Base-by-base conservation (phyloP, 2,888 invertebrate genomes). In the Polylopha cassiicola region DNA sequence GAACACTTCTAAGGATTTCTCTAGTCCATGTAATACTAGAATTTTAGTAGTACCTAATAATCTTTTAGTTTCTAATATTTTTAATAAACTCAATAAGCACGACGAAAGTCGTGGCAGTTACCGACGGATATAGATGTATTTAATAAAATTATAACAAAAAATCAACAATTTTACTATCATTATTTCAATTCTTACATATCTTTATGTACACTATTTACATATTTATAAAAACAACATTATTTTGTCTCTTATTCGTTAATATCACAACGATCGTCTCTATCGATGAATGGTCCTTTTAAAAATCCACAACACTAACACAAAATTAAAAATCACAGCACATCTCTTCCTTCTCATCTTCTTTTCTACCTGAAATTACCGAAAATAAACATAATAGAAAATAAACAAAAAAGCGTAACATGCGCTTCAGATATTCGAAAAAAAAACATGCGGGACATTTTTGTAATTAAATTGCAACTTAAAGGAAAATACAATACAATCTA, bases 221-320 rank as follows among this genome's bases (percentile, higher is more conserved):
- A 63, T 20, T 20, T 36, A 65, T 61, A 56, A 55, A 60, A 57
- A 58, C 58, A 57, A 58, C 65, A 73, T 73, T 73, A 61, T 55
- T 56, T 61, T 59, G 56, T 63, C 67, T 59, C 84, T 80, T 81
- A 82, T 61, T 66, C 62, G 66, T 65, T 84, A 84, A 82, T 84
- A 82, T 85, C 82, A 85, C 84, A 82, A 73, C 57, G 48, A 79
- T 82, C 84, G 84, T 84, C 84, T 69, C 67, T 82, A 53, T 70
- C 84, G 84, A 82, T 69, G 55, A 53, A 27, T 44, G 44, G 39
- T 41, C 43, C 48, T 39, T 50, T 54, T 51, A 53, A 61, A 61
- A 49, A 55, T 57, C 50, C 51, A 59, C 65, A 64, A 67, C 65
- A 72, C 65, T 69, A 62, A 61, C 53, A 61, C 60, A 71, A 56